A percentile compares a stretch with the other conserved stretches of the same genome.
These are phyloP conservation scores for Megaptera novaeangliae DNA, from an alignment of 2,113 vertebrate genomes.

Conservation along the genomic window DNA sequence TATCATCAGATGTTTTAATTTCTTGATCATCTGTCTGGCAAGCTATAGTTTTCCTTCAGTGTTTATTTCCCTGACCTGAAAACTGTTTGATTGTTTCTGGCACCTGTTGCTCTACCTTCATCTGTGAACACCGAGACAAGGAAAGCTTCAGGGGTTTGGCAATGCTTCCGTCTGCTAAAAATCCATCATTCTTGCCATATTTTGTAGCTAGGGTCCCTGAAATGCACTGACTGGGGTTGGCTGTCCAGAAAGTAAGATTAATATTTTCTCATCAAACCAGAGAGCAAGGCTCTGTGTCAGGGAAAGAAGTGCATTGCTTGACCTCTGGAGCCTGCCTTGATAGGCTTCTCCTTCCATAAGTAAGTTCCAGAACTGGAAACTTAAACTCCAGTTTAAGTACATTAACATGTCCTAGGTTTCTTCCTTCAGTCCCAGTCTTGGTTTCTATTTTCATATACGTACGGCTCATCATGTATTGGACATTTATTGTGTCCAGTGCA, in stretches of 20 bases:
- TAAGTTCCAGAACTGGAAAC: background rate
- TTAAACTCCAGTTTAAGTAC: background rate
- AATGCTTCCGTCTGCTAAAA: background rate
- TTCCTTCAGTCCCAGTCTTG: background rate
- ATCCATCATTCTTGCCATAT: background rate
- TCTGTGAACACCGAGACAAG: slow-evolving; percentile 28
- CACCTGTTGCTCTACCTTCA: background rate
- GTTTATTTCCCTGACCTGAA: slow-evolving; percentile 20
- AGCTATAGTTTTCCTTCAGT: background rate
- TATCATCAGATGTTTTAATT: slow-evolving; percentile 55
- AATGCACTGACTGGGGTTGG: background rate
- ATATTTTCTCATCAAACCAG: background rate
- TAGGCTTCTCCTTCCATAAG: background rate
- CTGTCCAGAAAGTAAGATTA: background rate
- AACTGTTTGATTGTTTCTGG: slow-evolving; percentile 36
- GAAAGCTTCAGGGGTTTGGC: background rate
- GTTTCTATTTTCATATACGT: background rate
- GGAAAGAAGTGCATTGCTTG: background rate
- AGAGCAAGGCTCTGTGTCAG: rapidly evolving
- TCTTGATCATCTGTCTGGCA: slow-evolving; percentile 53
- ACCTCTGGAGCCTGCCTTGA: background rate
- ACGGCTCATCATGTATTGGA: background rate
- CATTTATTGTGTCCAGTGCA: background rate
- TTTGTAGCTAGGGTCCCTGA: background rate
- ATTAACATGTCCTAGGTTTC: background rate